Conservation (phyloP, 1,140 invertebrate genomes). For the Leptopilina boulardi region DNA sequence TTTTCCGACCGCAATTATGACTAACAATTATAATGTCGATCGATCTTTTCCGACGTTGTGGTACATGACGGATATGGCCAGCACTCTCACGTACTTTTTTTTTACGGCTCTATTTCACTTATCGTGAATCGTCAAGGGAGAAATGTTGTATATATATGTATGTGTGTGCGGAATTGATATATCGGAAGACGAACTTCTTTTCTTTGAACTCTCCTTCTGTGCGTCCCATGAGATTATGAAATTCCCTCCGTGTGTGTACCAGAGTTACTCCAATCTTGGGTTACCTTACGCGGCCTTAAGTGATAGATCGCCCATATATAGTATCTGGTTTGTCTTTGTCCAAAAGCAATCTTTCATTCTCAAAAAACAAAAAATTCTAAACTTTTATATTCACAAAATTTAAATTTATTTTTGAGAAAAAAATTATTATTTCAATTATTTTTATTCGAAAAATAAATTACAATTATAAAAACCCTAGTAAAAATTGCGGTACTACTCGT, state of each 20-base stretch:
- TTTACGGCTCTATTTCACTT: constrained; percentile 62
- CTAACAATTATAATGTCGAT: constrained; percentile 7
- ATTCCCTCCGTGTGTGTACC: constrained; percentile 48
- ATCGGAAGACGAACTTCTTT: constrained; percentile 49
- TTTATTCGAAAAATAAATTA: too few relatives aligned
- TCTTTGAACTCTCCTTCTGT: not conserved
- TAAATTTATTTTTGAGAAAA: too few relatives aligned
- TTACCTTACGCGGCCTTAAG: constrained; percentile 45
- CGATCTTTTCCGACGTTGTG: not conserved
- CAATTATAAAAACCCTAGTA: too few relatives aligned
- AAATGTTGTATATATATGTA: constrained; percentile 39
- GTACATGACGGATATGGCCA: constrained; percentile 15
- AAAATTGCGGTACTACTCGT: too few relatives aligned
- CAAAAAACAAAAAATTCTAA: too few relatives aligned
- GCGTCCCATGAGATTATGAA: constrained; percentile 34
- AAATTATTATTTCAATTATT: too few relatives aligned
- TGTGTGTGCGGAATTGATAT: constrained; percentile 68
- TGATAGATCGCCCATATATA: constrained; percentile 61
- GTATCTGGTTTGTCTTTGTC: not conserved
- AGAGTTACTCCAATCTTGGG: constrained; percentile 67
- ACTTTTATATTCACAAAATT: too few relatives aligned
- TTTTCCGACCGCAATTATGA: constrained; percentile 13
- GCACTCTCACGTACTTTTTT: constrained; percentile 39
- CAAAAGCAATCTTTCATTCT: not conserved
- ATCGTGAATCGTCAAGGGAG: constrained; percentile 53